A percentile compares a stretch with the other conserved stretches of the same genome.
Evolutionary conservation across 2,888 invertebrate genomes (phyloP).

Genomic region (Leptopilina drosophilae): DNA sequence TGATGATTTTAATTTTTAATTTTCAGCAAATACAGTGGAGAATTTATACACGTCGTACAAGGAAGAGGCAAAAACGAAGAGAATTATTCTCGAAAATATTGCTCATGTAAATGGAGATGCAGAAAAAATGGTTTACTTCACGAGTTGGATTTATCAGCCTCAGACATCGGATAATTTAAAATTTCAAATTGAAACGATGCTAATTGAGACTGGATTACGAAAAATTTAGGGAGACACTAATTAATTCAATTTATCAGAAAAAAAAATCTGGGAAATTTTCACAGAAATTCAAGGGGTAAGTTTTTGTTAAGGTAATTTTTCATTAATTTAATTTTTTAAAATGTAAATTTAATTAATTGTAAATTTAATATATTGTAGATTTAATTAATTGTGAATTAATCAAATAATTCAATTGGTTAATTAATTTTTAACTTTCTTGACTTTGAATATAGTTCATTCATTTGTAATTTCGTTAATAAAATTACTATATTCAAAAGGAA

Average conservation of each 20-base stretch:
- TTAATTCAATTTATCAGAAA: background rate
- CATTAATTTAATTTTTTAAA: no score
- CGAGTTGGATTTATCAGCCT: slow-evolving; percentile 76
- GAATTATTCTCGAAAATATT: slow-evolving; percentile 72
- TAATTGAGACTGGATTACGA: slow-evolving; percentile 70
- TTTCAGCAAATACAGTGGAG: slow-evolving; percentile 50
- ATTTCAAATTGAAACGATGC: slow-evolving; percentile 65
- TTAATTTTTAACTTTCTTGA: no score
- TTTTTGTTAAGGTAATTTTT: no score
- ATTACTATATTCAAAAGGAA: no score
- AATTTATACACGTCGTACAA: slow-evolving; percentile 67
- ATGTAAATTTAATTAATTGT: no score
- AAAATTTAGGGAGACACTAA: background rate
- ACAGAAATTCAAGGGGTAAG: no score
- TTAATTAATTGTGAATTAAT: no score
- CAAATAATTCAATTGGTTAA: no score
- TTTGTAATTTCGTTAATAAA: no score
- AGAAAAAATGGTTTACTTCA: slow-evolving; percentile 74
- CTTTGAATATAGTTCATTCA: no score
- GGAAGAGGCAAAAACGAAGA: slow-evolving; percentile 73
- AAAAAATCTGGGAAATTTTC: no score
- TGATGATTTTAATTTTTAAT: background rate
- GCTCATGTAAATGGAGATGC: slow-evolving; percentile 73
- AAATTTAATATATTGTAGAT: no score
- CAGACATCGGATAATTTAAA: slow-evolving; percentile 66